Conservation (phyloP, 2,797 vertebrate species). For the Anguilla pacifica region DNA sequence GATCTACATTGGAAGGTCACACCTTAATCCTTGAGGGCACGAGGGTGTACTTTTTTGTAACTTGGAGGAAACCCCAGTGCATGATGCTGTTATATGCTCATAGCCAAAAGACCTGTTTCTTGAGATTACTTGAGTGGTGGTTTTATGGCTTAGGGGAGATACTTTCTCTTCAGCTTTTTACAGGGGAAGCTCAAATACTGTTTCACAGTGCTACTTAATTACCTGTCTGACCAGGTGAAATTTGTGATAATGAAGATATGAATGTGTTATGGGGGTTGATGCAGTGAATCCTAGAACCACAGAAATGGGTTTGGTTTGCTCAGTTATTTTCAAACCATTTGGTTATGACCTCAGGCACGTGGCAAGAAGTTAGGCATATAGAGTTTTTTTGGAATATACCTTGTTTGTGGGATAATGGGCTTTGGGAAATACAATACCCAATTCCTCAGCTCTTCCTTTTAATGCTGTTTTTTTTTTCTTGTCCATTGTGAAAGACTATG, state of each 20-base stretch:
- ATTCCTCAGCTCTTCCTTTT: not conserved
- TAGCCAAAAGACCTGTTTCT: not conserved
- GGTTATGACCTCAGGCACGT: not conserved
- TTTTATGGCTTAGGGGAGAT: not conserved
- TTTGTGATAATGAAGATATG: not conserved
- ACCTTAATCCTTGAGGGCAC: not conserved
- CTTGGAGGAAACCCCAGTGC: not conserved
- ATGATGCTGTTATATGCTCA: not conserved
- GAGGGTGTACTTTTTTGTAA: not conserved
- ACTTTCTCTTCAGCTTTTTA: not conserved
- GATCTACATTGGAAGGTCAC: not conserved
- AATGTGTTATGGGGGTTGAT: not conserved
- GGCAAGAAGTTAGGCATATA: not conserved
- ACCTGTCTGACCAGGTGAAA: not conserved
- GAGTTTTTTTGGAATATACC: not conserved
- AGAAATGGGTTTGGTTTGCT: not conserved
- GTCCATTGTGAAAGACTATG: not conserved
- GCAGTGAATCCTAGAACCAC: not conserved
- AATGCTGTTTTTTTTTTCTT: not conserved
- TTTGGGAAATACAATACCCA: not conserved
- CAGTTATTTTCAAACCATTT: not conserved
- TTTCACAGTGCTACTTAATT: not conserved
- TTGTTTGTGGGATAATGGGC: not conserved
- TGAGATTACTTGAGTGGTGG: not conserved
- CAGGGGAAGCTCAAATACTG: not conserved